Conservation (phyloP, 1,140 invertebrate species). For the Philopotamus ludificatus region DNA sequence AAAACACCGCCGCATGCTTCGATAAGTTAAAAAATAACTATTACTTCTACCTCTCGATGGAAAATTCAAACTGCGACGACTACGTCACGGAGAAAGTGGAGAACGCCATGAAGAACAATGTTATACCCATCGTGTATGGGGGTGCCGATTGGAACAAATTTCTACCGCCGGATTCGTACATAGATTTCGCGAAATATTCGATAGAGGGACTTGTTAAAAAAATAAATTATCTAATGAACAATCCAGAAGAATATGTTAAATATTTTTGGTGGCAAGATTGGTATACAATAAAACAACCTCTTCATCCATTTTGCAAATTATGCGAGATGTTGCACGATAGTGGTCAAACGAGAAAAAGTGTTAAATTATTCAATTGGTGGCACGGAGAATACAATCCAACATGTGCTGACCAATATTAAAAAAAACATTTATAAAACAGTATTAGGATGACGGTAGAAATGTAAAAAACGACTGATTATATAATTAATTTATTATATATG, state of each 20-base stretch:
- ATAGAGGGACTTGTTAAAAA: too few relatives aligned
- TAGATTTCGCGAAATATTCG: too few relatives aligned
- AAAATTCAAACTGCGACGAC: conserved; percentile 59
- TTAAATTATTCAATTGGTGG: too few relatives aligned
- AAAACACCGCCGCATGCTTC: conserved; percentile 47
- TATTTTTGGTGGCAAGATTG: conserved; percentile 57
- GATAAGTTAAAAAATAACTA: conserved; percentile 54
- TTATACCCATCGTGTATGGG: conserved; percentile 61
- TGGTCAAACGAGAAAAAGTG: too few relatives aligned
- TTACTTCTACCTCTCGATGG: conserved; percentile 65
- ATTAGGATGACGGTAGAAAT: too few relatives aligned
- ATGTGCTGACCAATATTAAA: too few relatives aligned
- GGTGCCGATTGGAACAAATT: conserved; percentile 58
- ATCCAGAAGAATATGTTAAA: conserved; percentile 50
- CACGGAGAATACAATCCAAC: too few relatives aligned
- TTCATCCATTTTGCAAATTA: conserved; percentile 29
- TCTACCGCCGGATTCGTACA: conserved; percentile 57
- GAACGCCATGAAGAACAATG: conserved; percentile 43
- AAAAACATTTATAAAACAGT: too few relatives aligned
- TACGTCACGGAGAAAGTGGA: conserved; percentile 64
- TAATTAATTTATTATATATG: too few relatives aligned
- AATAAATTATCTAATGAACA: conserved; percentile 51
- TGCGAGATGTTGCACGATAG: conserved; percentile 30
- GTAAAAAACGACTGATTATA: too few relatives aligned
- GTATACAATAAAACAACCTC: not conserved